Base-by-base conservation (phyloP, 2,888 invertebrate species). In the Pammene aurita region DNA sequence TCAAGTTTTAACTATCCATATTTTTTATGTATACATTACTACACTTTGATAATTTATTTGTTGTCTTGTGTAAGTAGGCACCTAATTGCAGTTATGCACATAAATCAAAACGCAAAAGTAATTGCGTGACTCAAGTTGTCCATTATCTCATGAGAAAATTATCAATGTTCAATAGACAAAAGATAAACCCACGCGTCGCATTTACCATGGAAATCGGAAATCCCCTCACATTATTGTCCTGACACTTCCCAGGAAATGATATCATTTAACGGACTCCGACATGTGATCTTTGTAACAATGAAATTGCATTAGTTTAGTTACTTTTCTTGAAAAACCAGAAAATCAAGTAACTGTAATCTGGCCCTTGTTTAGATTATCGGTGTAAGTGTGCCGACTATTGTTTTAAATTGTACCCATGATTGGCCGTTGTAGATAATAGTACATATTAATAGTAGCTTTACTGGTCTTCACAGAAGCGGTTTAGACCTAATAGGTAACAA, bases 181-280 rank as follows among this genome's bases (percentile, higher is more conserved):
- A 85, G 83, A 83, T 78, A 80, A 80, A 76, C 72, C 78, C 78
- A 80, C 80, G 81, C 80, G 78, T 73, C 68, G 73, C 66, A 78
- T 78, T 80, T 79, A 70, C 75, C 83, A 82, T 86, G 85, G 84
- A 87, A 89, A 88, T 90, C 88, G 92, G 91, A 90, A 91, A 90
- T 90, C 84, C 91, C 90, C 79, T 82, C 50, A 55, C 76, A 78
- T 86, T 86, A 87, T 88, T 84, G 87, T 86, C 83, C 84, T 81
- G 78, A 81, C 78, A 84, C 82, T 87, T 89, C 84, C 85, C 78
- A 80, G 80, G 84, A 87, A 89, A 86, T 81, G 74, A 64, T 74
- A 69, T 79, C 78, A 79, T 77, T 81, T 74, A 77, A 80, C 76
- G 71, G 78, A 77, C 76, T 71, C 74, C 75, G 71, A 72, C 72